Evolutionary conservation across 2,113 vertebrate species (phyloP).

Genomic region (Chaetorhynchus papuensis): DNA sequence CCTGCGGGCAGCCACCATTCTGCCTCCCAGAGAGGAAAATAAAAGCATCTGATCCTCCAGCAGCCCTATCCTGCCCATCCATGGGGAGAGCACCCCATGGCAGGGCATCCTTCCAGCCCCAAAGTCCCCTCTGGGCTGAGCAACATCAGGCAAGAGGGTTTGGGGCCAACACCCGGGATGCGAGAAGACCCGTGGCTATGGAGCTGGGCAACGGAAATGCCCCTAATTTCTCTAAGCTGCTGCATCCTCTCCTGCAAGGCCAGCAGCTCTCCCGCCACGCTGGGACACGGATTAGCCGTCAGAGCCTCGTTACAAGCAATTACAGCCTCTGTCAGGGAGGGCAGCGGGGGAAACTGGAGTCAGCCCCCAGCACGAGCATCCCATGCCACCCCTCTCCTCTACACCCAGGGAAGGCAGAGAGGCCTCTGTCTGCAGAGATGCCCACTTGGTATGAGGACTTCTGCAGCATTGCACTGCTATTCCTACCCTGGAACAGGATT

Average conservation of each 20-base stretch:
- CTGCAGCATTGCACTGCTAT: rapidly evolving
- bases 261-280: rapidly evolving
- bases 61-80: rapidly evolving
- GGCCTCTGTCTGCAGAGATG: not conserved
- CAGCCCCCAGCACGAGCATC: not conserved
- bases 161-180: not conserved
- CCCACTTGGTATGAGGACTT: not conserved
- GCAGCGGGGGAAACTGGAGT: rapidly evolving
- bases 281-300: not conserved
- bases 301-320: not conserved
- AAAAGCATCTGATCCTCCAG: not conserved
- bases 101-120: not conserved
- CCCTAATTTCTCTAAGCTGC: constrained; percentile 4
- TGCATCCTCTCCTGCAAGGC: not conserved
- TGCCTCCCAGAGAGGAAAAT: not conserved
- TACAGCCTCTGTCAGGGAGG: not conserved
- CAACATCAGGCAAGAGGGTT: rapidly evolving
- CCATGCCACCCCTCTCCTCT: not conserved
- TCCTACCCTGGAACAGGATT: not conserved
- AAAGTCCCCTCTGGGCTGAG: not conserved
- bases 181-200: rapidly evolving
- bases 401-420: not conserved
- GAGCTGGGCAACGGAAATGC: not conserved
- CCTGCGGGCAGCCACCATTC: rapidly evolving
- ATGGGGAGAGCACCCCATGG: rapidly evolving